A percentile compares a stretch with the other conserved stretches of the same genome.
phyloP scores from a whole-genome alignment of 2,797 vertebrate species.

The Lophius americanus region DNA sequence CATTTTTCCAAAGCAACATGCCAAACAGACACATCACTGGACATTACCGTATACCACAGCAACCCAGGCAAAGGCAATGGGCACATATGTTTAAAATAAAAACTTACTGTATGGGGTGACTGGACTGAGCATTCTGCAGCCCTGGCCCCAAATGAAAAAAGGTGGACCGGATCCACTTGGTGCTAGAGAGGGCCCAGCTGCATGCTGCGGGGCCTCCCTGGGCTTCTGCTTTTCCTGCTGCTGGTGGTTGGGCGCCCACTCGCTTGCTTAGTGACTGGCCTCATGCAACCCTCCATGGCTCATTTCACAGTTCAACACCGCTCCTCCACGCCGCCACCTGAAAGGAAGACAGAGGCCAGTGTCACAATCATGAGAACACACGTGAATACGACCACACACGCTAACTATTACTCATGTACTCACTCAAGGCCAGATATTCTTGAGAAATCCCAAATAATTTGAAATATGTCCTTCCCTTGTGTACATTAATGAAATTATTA shows the following conservation, averaged over 20 bases:
- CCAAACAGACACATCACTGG: background rate
- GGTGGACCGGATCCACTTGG: constrained; percentile 68
- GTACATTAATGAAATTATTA: background rate
- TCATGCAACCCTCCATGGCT: constrained; percentile 66
- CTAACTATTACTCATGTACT: background rate
- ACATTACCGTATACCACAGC: background rate
- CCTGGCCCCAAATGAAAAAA: constrained; percentile 66
- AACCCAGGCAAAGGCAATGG: background rate
- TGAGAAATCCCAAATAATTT: background rate
- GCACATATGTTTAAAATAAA: background rate
- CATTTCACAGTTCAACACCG: constrained; percentile 60
- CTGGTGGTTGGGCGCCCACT: constrained; percentile 28
- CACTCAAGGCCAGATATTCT: background rate
- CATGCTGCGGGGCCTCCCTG: constrained; percentile 56
- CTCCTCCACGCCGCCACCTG: constrained; percentile 59
- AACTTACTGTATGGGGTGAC: constrained; percentile 79
- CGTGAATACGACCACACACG: background rate
- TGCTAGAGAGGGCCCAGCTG: constrained; percentile 62
- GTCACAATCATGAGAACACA: constrained; percentile 19
- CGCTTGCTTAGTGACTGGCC: constrained; percentile 56
- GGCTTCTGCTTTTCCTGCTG: constrained; percentile 47
- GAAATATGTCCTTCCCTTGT: background rate
- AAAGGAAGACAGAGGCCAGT: constrained; percentile 28
- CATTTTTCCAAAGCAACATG: background rate
- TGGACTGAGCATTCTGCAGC: constrained; percentile 83